phyloP scores from a whole-genome alignment of 1,140 invertebrate genomes.

The Platorchestia sp. region DNA sequence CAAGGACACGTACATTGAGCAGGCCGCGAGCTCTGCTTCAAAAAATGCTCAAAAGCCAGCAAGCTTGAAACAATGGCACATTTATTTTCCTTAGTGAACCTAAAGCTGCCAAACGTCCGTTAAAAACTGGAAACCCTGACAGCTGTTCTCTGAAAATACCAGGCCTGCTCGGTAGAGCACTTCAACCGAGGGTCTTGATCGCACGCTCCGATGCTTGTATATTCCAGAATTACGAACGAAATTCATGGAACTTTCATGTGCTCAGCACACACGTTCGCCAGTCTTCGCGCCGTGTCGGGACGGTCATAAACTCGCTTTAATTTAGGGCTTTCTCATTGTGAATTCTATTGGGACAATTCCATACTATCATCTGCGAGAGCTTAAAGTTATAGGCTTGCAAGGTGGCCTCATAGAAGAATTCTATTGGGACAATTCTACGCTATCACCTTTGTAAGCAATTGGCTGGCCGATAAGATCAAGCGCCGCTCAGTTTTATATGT shows the following conservation, averaged over 20 bases:
- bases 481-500: not conserved
- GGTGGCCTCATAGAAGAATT: constrained; percentile 3
- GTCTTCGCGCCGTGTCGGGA: not conserved
- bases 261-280: constrained; percentile 20
- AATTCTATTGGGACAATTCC: constrained; percentile 20
- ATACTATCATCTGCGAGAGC: constrained; percentile 23
- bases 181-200: not conserved
- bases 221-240: constrained; percentile 1
- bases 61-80: not conserved
- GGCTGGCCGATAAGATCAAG: constrained; percentile 35
- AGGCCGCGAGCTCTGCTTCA: not conserved
- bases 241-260: constrained; percentile 8
- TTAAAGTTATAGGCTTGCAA: constrained; percentile 1
- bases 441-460: constrained; percentile 49
- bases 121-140: not conserved
- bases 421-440: not conserved
- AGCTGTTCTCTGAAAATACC: not conserved
- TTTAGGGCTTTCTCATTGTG: not conserved
- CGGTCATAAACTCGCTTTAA: constrained; percentile 11
- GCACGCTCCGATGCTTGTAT: not conserved
- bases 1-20: not conserved
- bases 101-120: not conserved
- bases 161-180: not conserved
- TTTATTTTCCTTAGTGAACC: constrained; percentile 1
- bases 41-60: not conserved